Conservation (phyloP, 2,113 vertebrate genomes). For the Ophiodon elongatus region DNA sequence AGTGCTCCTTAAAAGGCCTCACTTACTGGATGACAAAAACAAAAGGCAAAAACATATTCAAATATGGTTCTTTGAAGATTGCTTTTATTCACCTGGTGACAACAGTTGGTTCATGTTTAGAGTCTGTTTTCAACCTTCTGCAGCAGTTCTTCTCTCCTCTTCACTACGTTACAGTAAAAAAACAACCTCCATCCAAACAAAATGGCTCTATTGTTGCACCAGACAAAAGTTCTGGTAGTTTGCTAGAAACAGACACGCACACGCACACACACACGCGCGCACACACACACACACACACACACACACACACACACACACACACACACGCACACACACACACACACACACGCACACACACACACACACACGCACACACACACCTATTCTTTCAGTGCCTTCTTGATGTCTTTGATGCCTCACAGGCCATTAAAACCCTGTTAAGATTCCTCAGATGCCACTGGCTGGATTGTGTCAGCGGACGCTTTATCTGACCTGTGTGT, state of each 20-base stretch:
- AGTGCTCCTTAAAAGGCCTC: slow-evolving; percentile 61
- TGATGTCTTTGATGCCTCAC: slow-evolving; percentile 63
- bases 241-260: background rate
- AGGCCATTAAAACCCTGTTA: slow-evolving; percentile 59
- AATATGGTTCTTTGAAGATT: background rate
- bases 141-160: background rate
- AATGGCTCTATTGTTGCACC: background rate
- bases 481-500: background rate
- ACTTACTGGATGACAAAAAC: slow-evolving; percentile 63
- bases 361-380: too few relatives aligned
- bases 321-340: too few relatives aligned
- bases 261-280: slow-evolving; percentile 2
- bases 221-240: background rate
- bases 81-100: background rate
- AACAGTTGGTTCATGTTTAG: background rate
- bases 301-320: background rate
- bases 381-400: slow-evolving; percentile 20
- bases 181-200: background rate
- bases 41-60: background rate
- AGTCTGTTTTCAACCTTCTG: background rate
- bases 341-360: too few relatives aligned
- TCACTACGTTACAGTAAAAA: background rate
- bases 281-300: background rate
- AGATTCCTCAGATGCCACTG: slow-evolving; percentile 67
- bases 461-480: slow-evolving; percentile 9